These are phyloP conservation scores for Triplophysa rosa DNA, from an alignment of 2,113 vertebrate genomes.

Conservation along the genomic window DNA sequence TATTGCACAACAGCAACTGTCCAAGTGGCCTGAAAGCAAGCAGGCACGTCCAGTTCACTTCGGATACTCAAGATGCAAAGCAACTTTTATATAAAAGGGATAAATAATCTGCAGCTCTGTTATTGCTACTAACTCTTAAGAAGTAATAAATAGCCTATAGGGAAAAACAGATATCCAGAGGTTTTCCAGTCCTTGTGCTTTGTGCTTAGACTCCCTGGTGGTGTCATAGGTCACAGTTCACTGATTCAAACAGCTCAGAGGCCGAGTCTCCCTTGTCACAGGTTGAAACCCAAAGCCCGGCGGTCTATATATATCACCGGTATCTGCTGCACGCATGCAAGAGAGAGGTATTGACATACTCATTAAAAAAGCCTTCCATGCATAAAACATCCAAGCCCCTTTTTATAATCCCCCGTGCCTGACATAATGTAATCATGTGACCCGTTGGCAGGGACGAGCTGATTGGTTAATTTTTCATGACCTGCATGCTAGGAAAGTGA, in stretches of 20 bases:
- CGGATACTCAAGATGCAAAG: constrained; percentile 25
- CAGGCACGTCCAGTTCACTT: constrained; percentile 23
- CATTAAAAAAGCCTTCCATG: constrained; percentile 48
- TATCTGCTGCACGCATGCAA: constrained; percentile 35
- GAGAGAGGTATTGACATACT: constrained; percentile 27
- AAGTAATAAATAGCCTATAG: constrained; percentile 7
- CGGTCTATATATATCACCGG: constrained; percentile 17
- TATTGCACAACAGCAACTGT: constrained; percentile 57
- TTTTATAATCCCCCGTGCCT: constrained; percentile 24
- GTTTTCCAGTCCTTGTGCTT: constrained; percentile 43
- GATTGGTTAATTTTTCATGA: constrained; percentile 27
- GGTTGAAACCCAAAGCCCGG: neutral
- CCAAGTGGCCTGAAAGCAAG: constrained; percentile 41
- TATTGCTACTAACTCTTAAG: constrained; percentile 45
- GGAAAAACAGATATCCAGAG: constrained; percentile 27
- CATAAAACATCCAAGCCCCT: constrained; percentile 31
- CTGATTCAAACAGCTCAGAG: constrained; percentile 36
- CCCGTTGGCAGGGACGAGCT: constrained; percentile 42
- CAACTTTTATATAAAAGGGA: constrained; percentile 38
- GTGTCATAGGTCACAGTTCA: constrained; percentile 1
- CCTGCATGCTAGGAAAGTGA: constrained; percentile 45
- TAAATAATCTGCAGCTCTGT: constrained; percentile 26
- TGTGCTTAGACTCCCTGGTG: constrained; percentile 33
- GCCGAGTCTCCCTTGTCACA: constrained; percentile 10
- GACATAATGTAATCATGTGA: constrained; percentile 39